A percentile compares a stretch with the other conserved stretches of the same genome.
Conservation (phyloP, 2,888 invertebrate genomes). For the Trisateles emortualis region DNA sequence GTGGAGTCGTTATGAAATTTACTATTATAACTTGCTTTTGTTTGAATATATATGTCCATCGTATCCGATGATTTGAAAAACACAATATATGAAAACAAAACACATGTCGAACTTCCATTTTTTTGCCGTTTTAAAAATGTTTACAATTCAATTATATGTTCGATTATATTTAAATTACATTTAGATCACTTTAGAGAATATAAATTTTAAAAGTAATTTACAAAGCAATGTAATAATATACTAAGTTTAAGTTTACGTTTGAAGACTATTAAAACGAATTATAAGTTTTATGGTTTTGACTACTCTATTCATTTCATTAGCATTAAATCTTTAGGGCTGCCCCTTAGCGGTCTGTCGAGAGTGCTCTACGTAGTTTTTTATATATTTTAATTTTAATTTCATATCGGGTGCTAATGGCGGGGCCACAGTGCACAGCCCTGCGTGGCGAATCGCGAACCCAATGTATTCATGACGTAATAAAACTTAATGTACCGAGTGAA, state of each 20-base stretch:
- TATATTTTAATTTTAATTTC: constrained; percentile 87
- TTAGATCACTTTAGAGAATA: too few species aligned
- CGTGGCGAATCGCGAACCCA: constrained; percentile 82
- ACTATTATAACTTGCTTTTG: neutral
- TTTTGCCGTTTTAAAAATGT: too few species aligned
- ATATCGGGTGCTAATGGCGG: constrained; percentile 85
- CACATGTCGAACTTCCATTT: too few species aligned
- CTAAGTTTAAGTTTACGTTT: too few species aligned
- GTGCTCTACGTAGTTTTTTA: constrained; percentile 82
- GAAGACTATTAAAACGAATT: too few species aligned
- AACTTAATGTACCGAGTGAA: constrained; percentile 86
- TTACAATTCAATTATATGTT: too few species aligned
- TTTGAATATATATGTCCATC: too few species aligned
- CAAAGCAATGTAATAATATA: too few species aligned
- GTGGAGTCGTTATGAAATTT: constrained; percentile 55
- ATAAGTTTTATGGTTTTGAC: constrained; percentile 7
- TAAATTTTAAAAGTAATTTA: too few species aligned
- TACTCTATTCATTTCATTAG: constrained; percentile 64
- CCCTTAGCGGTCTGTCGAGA: constrained; percentile 85
- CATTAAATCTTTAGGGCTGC: constrained; percentile 81
- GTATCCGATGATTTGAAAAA: too few species aligned
- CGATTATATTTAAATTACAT: too few species aligned
- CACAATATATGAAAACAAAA: too few species aligned
- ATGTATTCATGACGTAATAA: constrained; percentile 85
- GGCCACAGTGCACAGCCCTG: constrained; percentile 82